A percentile compares a stretch with the other conserved stretches of the same genome.
These are phyloP conservation scores for Notodonta dromedarius DNA, from an alignment of 2,888 invertebrate genomes.

Conservation along the genomic window DNA sequence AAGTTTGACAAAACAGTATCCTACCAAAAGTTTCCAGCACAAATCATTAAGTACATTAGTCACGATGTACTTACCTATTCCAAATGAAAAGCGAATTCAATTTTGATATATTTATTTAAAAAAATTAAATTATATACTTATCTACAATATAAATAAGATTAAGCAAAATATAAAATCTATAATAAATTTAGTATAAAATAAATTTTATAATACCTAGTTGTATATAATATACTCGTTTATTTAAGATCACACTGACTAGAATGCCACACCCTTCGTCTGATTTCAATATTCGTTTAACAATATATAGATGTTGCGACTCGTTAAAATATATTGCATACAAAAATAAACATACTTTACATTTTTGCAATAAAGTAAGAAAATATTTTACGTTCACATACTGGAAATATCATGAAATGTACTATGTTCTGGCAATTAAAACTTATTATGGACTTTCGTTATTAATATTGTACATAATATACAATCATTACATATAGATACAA, in stretches of 20 bases:
- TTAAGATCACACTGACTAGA: conserved; percentile 83
- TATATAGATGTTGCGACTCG: conserved; percentile 16
- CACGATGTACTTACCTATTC: no score
- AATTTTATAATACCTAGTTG: conserved; percentile 40
- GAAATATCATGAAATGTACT: no score
- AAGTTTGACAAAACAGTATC: no score
- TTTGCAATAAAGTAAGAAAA: no score
- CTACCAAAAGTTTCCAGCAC: no score
- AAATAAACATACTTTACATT: no score
- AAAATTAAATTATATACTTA: conserved; percentile 42
- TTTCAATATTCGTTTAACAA: conserved; percentile 41
- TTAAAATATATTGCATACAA: not conserved
- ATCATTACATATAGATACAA: no score
- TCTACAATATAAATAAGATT: conserved; percentile 29
- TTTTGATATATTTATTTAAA: conserved; percentile 45
- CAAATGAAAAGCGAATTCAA: conserved; percentile 5
- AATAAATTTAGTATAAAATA: conserved; percentile 48
- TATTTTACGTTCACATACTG: no score
- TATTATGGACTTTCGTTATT: no score
- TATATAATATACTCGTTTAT: conserved; percentile 41
- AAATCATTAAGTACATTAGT: no score
- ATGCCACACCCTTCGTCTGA: conserved; percentile 81
- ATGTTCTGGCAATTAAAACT: no score
- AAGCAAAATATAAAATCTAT: conserved; percentile 48
- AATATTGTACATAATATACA: no score